Evolutionary conservation across 2,888 invertebrate genomes (phyloP).

Genomic region (Zygothrica quintamaculata): DNA sequence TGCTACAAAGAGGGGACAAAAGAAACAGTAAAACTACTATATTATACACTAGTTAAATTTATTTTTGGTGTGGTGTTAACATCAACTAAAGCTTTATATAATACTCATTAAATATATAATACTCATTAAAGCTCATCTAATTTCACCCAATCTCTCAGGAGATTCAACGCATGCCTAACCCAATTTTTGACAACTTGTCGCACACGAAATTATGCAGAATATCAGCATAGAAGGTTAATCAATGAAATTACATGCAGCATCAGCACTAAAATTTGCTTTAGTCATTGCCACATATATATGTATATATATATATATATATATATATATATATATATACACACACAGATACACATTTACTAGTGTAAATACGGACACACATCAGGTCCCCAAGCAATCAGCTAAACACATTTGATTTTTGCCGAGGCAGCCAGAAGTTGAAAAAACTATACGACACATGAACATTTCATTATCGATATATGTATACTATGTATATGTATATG

Average conservation of each 20-base stretch:
- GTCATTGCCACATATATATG: conserved; percentile 36
- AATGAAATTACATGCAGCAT: conserved; percentile 74
- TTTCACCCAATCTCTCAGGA: conserved; percentile 18
- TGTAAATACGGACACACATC: too few relatives aligned
- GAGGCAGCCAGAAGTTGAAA: conserved; percentile 49
- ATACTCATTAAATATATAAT: not conserved
- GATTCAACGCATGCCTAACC: conserved; percentile 55
- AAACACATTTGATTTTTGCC: conserved; percentile 76
- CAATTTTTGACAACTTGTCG: conserved; percentile 78
- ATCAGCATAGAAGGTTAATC: conserved; percentile 75
- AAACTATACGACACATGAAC: conserved; percentile 46
- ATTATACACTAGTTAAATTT: too few relatives aligned
- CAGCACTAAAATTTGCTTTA: conserved; percentile 58
- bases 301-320: conserved; percentile 1
- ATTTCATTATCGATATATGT: conserved; percentile 68
- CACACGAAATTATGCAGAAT: conserved; percentile 71
- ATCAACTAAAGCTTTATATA: too few relatives aligned
- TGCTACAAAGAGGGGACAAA: too few relatives aligned
- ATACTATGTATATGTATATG: conserved; percentile 1
- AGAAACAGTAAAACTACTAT: too few relatives aligned
- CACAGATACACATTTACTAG: conserved; percentile 15
- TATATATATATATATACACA: conserved; percentile 4
- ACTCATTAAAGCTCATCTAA: conserved; percentile 1
- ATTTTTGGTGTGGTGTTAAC: too few relatives aligned
- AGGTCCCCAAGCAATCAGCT: conserved; percentile 78